Evolutionary conservation across 2,113 vertebrate species (phyloP), one percentile per base, ranked within the genome.

Genomic region (Barbus barbus): DNA sequence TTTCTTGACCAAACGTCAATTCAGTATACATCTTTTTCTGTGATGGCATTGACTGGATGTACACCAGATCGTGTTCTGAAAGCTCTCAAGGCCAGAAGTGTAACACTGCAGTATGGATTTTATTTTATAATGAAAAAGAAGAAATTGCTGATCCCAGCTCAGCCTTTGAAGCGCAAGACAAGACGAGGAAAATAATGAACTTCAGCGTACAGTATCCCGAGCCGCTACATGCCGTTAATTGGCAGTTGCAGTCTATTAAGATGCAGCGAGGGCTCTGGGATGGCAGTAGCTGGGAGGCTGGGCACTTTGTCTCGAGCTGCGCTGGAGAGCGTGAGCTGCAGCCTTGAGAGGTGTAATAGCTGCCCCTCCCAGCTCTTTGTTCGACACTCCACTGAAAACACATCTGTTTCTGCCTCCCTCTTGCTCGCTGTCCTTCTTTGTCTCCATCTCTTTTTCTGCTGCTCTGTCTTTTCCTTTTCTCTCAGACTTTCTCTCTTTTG

Each of bases 111-210:
- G 38, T 28, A 58, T 61, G 5, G 7, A 41, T 41, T 60, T 28
- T 33, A 4, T 24, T 18, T 78, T n/a, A 9, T 41, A 44, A 44
- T 41, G 36, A 46, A 24, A 83, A 73, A 33, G 22, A 74, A 82
- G 84, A 91, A 90, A 63, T 78, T 87, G 71, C 86, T 76, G 69
- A 87, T 84, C 77, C 83, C 87, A 84, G 90, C 83, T 53, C 4
- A 48, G 82, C 60, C 87, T 92, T 89, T 74, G 44, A 93, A 91
- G 90, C 72, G 89, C 90, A 86, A 88, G 88, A 86, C 69, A 84
- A 90, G 90, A 90, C 1, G 28, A 69, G 78, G 84, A 48, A 91
- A 94, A 93, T 91, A 93, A 93, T 93, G 90, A 86, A 92, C 92
- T 86, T 83, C 84, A 88, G 88, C 80, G 87, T 92, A 87, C 51